These are phyloP conservation scores for Pedetes capensis DNA, from an alignment of 2,113 vertebrate species.

Conservation along the genomic window DNA sequence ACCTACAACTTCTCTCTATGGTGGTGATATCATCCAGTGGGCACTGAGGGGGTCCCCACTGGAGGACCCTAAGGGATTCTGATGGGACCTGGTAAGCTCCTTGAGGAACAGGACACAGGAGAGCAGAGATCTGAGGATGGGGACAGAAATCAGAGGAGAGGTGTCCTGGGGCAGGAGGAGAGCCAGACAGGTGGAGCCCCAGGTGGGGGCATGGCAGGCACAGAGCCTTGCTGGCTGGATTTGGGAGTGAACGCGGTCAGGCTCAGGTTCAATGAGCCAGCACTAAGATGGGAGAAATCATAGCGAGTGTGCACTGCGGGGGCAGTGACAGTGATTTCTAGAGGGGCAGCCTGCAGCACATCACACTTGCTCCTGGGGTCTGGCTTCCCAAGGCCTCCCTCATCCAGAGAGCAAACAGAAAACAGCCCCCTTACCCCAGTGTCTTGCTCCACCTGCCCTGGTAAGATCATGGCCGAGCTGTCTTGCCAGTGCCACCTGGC, in stretches of 20 bases:
- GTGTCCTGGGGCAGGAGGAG: not conserved
- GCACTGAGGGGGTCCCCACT: not conserved
- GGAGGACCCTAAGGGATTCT: not conserved
- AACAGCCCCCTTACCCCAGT: too few species aligned
- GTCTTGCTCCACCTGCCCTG: not conserved
- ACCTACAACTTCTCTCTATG: not conserved
- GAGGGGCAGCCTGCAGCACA: not conserved
- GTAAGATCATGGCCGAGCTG: not conserved
- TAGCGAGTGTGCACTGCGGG: not conserved
- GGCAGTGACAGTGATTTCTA: not conserved
- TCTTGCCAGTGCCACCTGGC: not conserved
- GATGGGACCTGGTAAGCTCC: not conserved
- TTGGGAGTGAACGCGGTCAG: not conserved
- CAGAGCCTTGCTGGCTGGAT: not conserved
- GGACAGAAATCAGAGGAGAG: not conserved
- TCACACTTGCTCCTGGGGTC: not conserved
- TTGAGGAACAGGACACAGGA: not conserved
- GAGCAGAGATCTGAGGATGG: not conserved
- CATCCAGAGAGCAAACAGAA: not conserved
- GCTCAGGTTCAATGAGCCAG: not conserved
- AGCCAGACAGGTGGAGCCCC: not conserved
- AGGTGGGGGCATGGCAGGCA: not conserved
- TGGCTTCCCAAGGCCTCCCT: not conserved
- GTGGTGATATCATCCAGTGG: not conserved
- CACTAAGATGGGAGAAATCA: not conserved